phyloP scores from a whole-genome alignment of 2,888 invertebrate species.

The Hoplodrina ambigua region DNA sequence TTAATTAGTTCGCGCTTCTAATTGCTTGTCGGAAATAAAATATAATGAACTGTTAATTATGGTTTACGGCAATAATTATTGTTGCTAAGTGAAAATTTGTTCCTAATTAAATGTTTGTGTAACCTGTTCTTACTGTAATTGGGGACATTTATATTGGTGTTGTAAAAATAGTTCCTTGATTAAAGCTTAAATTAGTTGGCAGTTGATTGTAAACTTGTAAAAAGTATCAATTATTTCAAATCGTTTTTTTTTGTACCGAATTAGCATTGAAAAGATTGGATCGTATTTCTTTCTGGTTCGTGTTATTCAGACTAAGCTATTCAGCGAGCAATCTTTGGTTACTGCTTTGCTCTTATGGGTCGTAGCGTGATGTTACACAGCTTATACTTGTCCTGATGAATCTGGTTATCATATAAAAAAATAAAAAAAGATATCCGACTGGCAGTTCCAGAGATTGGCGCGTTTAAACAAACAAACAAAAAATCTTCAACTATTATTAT shows the following conservation, averaged over 20 bases:
- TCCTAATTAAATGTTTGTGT: conserved; percentile 56
- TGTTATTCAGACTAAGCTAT: too few relatives aligned
- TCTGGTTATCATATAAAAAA: too few relatives aligned
- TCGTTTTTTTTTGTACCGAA: background rate
- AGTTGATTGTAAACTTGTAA: conserved; percentile 22
- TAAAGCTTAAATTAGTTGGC: conserved; percentile 7
- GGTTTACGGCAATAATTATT: conserved; percentile 53
- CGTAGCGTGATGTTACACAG: too few relatives aligned
- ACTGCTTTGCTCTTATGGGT: too few relatives aligned
- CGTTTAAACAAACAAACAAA: too few relatives aligned
- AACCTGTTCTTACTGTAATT: conserved; percentile 38
- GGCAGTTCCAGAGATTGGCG: too few relatives aligned
- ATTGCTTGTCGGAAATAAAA: conserved; percentile 60
- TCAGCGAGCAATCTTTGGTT: too few relatives aligned
- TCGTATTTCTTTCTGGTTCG: too few relatives aligned
- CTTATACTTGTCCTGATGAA: too few relatives aligned
- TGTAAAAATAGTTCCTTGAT: conserved; percentile 37
- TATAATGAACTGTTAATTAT: conserved; percentile 56
- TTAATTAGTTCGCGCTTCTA: conserved; percentile 48
- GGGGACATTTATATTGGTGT: conserved; percentile 29
- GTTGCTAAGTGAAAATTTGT: conserved; percentile 54
- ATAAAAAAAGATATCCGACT: too few relatives aligned
- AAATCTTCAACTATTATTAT: too few relatives aligned
- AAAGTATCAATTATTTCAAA: background rate
- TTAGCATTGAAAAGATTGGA: background rate